A percentile compares a stretch with the other conserved stretches of the same genome.
phyloP scores from a whole-genome alignment of 2,888 invertebrate genomes.

The Microdon myrmicae region DNA sequence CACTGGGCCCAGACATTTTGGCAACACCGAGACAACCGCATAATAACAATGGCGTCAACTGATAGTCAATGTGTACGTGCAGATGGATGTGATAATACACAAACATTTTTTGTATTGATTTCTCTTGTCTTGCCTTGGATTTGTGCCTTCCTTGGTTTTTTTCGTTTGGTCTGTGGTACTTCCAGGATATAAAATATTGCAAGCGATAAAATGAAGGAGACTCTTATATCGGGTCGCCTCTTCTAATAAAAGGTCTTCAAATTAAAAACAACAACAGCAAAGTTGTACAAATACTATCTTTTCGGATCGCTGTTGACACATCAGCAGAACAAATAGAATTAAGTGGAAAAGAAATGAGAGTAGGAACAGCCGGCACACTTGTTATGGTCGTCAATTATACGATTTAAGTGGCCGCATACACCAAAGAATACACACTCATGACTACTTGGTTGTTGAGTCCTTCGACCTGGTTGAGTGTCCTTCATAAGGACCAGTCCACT shows the following conservation, averaged over 20 bases:
- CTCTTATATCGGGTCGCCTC: slow-evolving; percentile 28
- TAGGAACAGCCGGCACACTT: slow-evolving; percentile 34
- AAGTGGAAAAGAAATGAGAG: slow-evolving; percentile 29
- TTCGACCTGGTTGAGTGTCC: too few species aligned
- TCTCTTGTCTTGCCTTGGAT: slow-evolving; percentile 24
- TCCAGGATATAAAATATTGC: slow-evolving; percentile 36
- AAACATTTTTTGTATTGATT: slow-evolving; percentile 26
- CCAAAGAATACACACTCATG: too few species aligned
- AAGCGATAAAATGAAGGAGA: slow-evolving; percentile 12
- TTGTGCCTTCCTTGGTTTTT: slow-evolving; percentile 2
- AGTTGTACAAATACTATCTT: slow-evolving; percentile 5
- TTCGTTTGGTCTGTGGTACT: slow-evolving; percentile 22
- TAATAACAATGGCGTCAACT: slow-evolving; percentile 47
- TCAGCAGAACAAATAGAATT: slow-evolving; percentile 25
- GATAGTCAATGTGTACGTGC: slow-evolving; percentile 39
- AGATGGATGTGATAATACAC: too few species aligned
- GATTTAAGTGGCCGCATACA: too few species aligned
- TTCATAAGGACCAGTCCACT: too few species aligned
- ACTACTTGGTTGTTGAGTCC: too few species aligned
- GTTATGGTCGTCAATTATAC: too few species aligned
- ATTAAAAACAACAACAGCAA: slow-evolving; percentile 10
- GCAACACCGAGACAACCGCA: slow-evolving; percentile 45
- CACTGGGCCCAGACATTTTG: slow-evolving; percentile 47
- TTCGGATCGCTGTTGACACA: slow-evolving; percentile 5
- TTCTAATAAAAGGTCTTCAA: slow-evolving; percentile 19